Evolutionary conservation across 1,140 invertebrate genomes (phyloP), one percentile per base, ranked within the genome.

Genomic region (Aphaenogaster floridana): DNA sequence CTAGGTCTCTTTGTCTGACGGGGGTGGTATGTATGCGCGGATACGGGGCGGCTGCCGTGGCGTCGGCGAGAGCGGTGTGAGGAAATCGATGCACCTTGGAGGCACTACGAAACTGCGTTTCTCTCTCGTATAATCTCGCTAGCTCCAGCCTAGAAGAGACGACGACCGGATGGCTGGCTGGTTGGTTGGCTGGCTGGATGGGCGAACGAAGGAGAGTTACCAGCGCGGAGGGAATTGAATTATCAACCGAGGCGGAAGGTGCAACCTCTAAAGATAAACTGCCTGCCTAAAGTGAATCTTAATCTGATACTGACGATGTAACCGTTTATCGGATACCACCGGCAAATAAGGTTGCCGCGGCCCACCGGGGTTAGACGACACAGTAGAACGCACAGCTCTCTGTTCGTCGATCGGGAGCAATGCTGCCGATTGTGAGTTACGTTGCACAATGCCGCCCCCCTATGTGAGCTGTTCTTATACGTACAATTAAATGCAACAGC

Each of bases 11-110:
- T 94, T 94, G 94, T 94, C 93, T 93, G 90, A 90, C 78, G 42
- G 54, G 80, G 69, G 28, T 81, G 42, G 66, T 81, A 84, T 63
- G 83, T 93, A 88, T 93, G 92, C 89, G 92, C 87, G 93, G 91
- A 91, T 89, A 86, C 89, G 90, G 64, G 86, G 84, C 74, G 89
- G 90, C 89, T 88, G 89, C 89, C 69, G 87, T 85, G 71, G 77
- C 88, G 89, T 71, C 39, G 80, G 68, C 78, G 61, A 78, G 63
- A 42, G 34, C 63, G 93, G 93, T 93, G 68, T 92, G 93, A 90
- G 94, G 93, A 95, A 94, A 95, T 95, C 95, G 94, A 95, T 95
- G 93, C 92, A 95, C 93, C 94, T 95, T 94, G 92, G 92, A 91
- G 83, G 88, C 88, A 89, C 83, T 81, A 61, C 64, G 59, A 66